Evolutionary conservation across 2,113 vertebrate genomes (phyloP), one percentile per base, ranked within the genome.

Genomic region (Thomomys bottae): DNA sequence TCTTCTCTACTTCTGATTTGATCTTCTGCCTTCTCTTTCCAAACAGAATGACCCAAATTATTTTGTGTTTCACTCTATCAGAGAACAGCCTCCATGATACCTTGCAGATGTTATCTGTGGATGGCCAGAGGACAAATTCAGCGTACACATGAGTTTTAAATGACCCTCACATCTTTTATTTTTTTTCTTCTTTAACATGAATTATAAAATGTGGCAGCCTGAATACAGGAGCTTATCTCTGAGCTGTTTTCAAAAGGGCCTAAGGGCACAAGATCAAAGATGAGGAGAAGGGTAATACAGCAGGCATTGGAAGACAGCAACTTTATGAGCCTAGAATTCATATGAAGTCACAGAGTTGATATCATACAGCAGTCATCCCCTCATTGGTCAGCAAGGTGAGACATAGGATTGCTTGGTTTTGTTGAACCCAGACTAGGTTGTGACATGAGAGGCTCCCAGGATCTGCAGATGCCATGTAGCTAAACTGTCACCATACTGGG

Each of bases 31-130:
- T 92, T 86, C 75, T 42, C 82, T 94, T 75, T 76, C 86, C 73
- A 26, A 84, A 78, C 78, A 82, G 57, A 91, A 94, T 75, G 86
- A 63, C 86, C 94, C 80, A 84, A 20, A 88, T 91, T 40, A 72
- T n/a, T 32, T 30, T 59, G 66, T 86, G 54, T 71, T 63, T 28
- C 75, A 17, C 26, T 88, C 26, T 26, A 26, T 85, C 86, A 18
- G 34, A 57, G 75, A 1, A 21, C 11, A 6, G 21, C 6, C 11
- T 4, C 17, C 4, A 1, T 57, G 45, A 66, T 20, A 20, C 64
- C 61, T 59, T 38, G 79, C 84, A 91, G 59, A 66, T 86, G 76
- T 61, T 32, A 9, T 12, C 3, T 8, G 59, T 1, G 1, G 17
- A 8, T 15, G 66, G 76, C 36, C 90, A 9, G 59, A 57, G 54